Evolutionary conservation across 1,140 invertebrate genomes (phyloP).

Genomic region (Orchesella cincta): DNA sequence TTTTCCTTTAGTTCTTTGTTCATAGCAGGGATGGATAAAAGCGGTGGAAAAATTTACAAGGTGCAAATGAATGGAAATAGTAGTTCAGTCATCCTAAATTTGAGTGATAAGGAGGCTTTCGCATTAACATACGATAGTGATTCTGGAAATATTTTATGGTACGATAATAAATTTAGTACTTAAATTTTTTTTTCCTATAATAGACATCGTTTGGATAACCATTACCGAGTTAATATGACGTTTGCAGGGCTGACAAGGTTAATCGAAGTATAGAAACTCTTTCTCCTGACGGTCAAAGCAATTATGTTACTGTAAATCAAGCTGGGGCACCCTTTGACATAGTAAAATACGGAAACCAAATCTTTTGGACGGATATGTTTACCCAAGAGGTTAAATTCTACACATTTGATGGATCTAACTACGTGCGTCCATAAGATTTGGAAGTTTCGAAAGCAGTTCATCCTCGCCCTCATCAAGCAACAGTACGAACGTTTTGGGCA

Average conservation of each 20-base stretch:
- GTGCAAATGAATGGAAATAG: constrained; percentile 46
- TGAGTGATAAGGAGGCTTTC: constrained; percentile 38
- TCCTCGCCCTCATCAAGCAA: background rate
- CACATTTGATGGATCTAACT: constrained; percentile 72
- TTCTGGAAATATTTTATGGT: constrained; percentile 43
- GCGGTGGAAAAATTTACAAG: constrained; percentile 35
- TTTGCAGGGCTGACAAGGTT: constrained; percentile 38
- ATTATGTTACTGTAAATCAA: background rate
- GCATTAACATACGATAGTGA: constrained; percentile 44
- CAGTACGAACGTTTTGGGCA: constrained; percentile 33
- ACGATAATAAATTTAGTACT: no score
- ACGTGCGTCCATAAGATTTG: background rate
- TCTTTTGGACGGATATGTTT: constrained; percentile 90
- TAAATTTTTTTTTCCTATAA: no score
- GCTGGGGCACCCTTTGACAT: constrained; percentile 38
- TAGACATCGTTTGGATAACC: no score
- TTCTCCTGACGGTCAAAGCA: constrained; percentile 25
- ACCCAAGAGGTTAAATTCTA: constrained; percentile 51
- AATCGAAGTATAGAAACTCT: constrained; percentile 42
- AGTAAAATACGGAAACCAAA: constrained; percentile 64
- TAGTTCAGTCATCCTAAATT: constrained; percentile 15
- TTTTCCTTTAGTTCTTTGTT: constrained; percentile 37
- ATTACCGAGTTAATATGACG: no score
- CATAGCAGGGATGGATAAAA: constrained; percentile 27
- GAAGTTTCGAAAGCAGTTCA: background rate